Evolutionary conservation across 2,797 vertebrate species (phyloP).

Genomic region (Cossypha niveicapilla): DNA sequence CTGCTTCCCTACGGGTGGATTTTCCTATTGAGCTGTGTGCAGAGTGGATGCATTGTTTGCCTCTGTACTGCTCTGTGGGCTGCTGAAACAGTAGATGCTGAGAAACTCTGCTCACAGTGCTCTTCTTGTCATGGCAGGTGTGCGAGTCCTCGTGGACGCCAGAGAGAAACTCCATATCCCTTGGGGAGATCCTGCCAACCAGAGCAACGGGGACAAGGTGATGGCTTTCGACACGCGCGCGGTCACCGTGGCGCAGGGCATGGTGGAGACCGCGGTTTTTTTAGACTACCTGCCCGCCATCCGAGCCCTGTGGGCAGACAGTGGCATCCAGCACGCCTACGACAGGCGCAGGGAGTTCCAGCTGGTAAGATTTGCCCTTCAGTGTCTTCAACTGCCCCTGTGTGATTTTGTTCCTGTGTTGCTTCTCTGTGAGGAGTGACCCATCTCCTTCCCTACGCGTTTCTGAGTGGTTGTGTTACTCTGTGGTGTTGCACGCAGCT

Average conservation of each 20-base stretch:
- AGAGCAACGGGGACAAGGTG: conserved; percentile 82
- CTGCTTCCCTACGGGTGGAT: rapidly evolving
- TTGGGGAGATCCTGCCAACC: conserved; percentile 90
- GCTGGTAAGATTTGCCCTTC: conserved; percentile 80
- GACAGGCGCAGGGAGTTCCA: conserved; percentile 97
- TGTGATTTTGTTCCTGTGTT: background rate
- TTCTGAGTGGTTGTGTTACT: background rate
- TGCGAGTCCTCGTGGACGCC: conserved; percentile 94
- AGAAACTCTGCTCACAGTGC: background rate
- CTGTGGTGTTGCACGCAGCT: background rate
- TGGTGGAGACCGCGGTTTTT: conserved; percentile 87
- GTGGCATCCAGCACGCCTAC: conserved; percentile 90
- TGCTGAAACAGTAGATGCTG: conserved; percentile 19
- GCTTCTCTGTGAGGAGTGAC: background rate
- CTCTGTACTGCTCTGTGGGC: background rate
- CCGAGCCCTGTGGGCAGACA: conserved; percentile 86
- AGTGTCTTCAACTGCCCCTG: rapidly evolving
- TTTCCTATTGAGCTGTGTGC: background rate
- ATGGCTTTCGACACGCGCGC: conserved; percentile 95
- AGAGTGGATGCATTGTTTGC: background rate
- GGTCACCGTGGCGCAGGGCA: conserved; percentile 79
- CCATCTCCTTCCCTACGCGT: rapidly evolving
- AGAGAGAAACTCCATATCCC: conserved; percentile 97
- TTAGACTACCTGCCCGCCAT: conserved; percentile 85
- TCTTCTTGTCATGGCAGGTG: conserved; percentile 74